Percentiles rank a stretch among this genome's conserved stretches.
These are phyloP conservation scores for Chlorospingus semifuscus DNA, from an alignment of 2,797 vertebrate genomes.

Conservation along the genomic window DNA sequence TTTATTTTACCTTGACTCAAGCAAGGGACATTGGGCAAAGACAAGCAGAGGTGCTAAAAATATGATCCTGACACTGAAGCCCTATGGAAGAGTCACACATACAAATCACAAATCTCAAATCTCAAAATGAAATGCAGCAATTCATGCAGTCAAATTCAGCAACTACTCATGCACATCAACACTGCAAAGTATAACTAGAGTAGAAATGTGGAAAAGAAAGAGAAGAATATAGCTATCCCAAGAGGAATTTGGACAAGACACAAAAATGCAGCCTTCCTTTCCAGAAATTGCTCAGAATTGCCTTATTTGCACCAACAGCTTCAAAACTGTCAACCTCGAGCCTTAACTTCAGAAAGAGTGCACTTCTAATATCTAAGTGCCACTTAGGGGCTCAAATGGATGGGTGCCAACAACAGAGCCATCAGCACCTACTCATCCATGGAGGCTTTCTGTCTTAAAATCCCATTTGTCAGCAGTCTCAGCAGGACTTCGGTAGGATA, in stretches of 20 bases:
- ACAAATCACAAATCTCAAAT: neutral
- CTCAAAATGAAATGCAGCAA: neutral
- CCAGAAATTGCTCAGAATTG: neutral
- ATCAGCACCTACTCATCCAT: neutral
- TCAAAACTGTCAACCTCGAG: neutral
- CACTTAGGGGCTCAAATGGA: neutral
- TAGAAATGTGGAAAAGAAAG: neutral
- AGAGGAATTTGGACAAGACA: neutral
- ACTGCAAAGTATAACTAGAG: neutral
- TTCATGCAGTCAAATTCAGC: neutral
- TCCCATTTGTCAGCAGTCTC: neutral
- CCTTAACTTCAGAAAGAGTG: neutral
- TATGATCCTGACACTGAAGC: neutral
- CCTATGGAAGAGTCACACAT: neutral
- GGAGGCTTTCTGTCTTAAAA: neutral
- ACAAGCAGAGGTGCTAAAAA: neutral
- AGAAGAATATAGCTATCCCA: neutral
- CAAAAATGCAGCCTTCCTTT: neutral
- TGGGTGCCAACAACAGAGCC: neutral
- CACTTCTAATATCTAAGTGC: neutral
- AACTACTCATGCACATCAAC: neutral
- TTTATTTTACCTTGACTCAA: neutral
- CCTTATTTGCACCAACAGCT: neutral
- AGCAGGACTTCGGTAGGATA: neutral
- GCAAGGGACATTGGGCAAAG: neutral